These are phyloP conservation scores for Caenorhabditis macrosperma DNA, from an alignment of 2,888 invertebrate species.

Conservation along the genomic window DNA sequence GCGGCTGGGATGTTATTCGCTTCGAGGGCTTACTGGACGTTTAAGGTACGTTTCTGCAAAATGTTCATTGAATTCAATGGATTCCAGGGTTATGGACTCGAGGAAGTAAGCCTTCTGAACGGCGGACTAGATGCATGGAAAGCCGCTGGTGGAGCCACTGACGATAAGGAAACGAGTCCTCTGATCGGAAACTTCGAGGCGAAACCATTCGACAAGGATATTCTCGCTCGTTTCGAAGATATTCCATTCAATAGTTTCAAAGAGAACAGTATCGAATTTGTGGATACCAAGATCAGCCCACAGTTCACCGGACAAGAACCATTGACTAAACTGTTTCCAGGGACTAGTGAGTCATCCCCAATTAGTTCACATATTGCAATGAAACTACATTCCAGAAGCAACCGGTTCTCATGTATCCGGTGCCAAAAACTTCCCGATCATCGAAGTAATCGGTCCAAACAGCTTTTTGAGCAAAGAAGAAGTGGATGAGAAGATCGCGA, in stretches of 20 bases:
- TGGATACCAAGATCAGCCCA: conserved; percentile 69
- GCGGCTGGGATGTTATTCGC: conserved; percentile 75
- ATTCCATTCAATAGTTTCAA: conserved; percentile 55
- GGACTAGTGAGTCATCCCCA: conserved; percentile 33
- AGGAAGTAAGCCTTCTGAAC: conserved; percentile 66
- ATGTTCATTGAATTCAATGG: too few relatives aligned
- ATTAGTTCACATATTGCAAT: neutral
- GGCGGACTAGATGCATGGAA: conserved; percentile 76
- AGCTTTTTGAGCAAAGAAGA: conserved; percentile 59
- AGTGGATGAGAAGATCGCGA: conserved; percentile 36
- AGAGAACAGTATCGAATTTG: conserved; percentile 62
- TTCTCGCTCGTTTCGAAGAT: conserved; percentile 49
- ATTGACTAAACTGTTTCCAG: conserved; percentile 46
- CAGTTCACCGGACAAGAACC: conserved; percentile 70
- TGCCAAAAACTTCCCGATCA: conserved; percentile 64
- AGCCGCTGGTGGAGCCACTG: conserved; percentile 44
- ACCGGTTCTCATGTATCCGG: conserved; percentile 62
- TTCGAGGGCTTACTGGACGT: conserved; percentile 73
- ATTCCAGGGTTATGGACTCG: conserved; percentile 72
- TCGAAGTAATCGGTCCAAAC: conserved; percentile 48
- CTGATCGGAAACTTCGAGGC: conserved; percentile 33
- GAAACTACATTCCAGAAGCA: conserved; percentile 42
- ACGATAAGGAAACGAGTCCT: conserved; percentile 4
- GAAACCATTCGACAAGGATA: conserved; percentile 14
- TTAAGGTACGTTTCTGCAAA: conserved; percentile 73